Conservation (phyloP, 2,888 invertebrate species). For the Icerya purchasi region DNA sequence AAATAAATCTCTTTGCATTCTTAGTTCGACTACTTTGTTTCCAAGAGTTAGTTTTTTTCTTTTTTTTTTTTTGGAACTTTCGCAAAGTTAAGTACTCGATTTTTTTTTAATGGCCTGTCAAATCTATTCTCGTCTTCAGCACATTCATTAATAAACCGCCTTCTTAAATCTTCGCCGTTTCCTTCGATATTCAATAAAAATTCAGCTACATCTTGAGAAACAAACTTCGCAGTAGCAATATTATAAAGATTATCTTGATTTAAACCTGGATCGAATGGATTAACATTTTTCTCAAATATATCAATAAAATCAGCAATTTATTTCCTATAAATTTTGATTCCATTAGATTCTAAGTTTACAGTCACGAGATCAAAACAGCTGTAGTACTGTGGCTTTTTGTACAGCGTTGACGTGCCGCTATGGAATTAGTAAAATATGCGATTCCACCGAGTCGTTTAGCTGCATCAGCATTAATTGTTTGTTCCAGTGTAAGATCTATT, state of each 20-base stretch:
- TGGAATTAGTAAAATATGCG: conserved; percentile 19
- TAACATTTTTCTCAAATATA: conserved; percentile 16
- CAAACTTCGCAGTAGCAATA: conserved; percentile 22
- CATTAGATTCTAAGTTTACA: not conserved
- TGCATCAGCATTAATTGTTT: conserved; percentile 23
- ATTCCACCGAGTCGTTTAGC: conserved; percentile 20
- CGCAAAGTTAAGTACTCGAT: too few relatives aligned
- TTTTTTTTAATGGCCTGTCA: too few relatives aligned
- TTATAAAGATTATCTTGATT: conserved; percentile 20
- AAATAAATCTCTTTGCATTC: too few relatives aligned
- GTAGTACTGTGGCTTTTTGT: conserved; percentile 17
- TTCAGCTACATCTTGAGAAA: conserved; percentile 20
- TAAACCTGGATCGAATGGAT: conserved; percentile 18
- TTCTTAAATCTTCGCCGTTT: too few relatives aligned
- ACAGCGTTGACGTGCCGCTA: conserved; percentile 21
- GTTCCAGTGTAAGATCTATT: conserved; percentile 22
- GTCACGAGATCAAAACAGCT: conserved; percentile 17
- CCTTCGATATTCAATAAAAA: conserved; percentile 21
- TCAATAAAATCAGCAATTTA: conserved; percentile 13
- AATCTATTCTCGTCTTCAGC: too few relatives aligned
- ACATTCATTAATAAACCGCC: too few relatives aligned
- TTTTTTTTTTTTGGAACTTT: too few relatives aligned
- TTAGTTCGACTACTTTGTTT: too few relatives aligned
- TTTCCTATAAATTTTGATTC: not conserved
- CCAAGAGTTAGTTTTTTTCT: too few relatives aligned